Base-by-base conservation (phyloP, 2,113 vertebrate genomes). In the Centropristis striata region DNA sequence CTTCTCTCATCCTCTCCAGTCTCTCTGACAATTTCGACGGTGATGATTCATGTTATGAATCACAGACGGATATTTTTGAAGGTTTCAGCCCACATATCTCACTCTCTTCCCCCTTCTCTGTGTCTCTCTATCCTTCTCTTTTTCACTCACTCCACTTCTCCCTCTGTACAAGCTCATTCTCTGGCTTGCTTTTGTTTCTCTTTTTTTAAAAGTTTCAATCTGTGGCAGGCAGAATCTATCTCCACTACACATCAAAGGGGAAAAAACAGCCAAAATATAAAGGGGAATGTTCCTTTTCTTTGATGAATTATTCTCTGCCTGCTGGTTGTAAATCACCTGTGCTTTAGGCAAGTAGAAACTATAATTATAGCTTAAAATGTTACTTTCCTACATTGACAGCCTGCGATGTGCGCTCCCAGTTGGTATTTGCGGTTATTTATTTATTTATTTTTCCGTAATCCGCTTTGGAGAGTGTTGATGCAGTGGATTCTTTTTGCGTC, bases 31-130 rank as follows among this genome's bases (percentile, higher is more conserved):
- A 92, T 73, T 71, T 64, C 5, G 41, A 50, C 58, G 1, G 61
- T 28, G 82, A 85, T 92, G 92, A 93, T 92, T 92, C 85, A 92
- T 64, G 6, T 77, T 69, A 66, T 92, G 91, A 92, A 88, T 91
- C 91, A 90, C 75, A 84, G 75, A 77, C 77, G 32, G 75, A 81
- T 88, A 87, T 90, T 89, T 90, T 90, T 90, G 68, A 85, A 88
- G 87, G 85, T 88, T 88, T 90, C 89, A 90, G 71, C 86, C 86
- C 86, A 91, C 89, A 84, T 88, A 70, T 65, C 64, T 67, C 20
- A 16, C 71, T 55, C 66, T 54, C 44, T 57, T 15, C 36, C 61
- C 18, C 21, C 51, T 36, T 18, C 57, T 25, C 28, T 15, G 0
- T 39, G 41, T 66, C 58, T 39, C 32, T 47, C 55, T 4, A 15